Evolutionary conservation across 1,140 invertebrate species (phyloP), one percentile per base, ranked within the genome.

Genomic region (Nebria ingens): DNA sequence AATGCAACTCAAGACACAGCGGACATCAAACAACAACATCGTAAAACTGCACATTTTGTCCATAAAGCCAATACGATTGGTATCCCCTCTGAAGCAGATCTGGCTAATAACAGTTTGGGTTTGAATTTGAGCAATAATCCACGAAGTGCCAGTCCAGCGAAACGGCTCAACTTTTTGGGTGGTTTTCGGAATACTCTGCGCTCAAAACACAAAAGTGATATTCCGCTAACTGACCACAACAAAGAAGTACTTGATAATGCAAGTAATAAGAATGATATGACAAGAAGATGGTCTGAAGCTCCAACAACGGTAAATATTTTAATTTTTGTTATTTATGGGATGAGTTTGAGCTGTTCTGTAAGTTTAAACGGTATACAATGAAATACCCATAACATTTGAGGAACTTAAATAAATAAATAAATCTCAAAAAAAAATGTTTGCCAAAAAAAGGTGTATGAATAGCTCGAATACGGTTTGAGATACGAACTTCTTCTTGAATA

Each of bases 31-130:
- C n/a, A n/a, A n/a, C 62, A 67, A 20, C 62, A 63, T 40, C 63
- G 63, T 54, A 69, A 67, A 63, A 61, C 63, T 49, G 29, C 58
- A 22, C 58, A 61, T 40, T 57, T 62, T 4, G 62, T 68, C n/a
- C 67, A 71, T 49, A 84, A 84, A 71, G 79, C 75, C 64, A 83
- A 76, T 70, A 83, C 72, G 15, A 77, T 79, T 64, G 75, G 76
- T 59, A 71, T 78, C 58, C 76, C 77, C 3, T 68, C 74, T 19
- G 69, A 68, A 15, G 64, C 68, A 21, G 69, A 68, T 29, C 50
- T 70, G 6, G 55, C 54, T 51, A 57, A 58, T 20, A 54, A 61
- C 49, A 51, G 45, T 40, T 59, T 60, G 53, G 56, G 53, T 11
- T 51, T 51, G 12, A 61, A 60, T 51, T n/a, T n/a, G n/a, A 51